Base-by-base conservation (phyloP, 2,113 vertebrate species). In the Scytalopus superciliaris region DNA sequence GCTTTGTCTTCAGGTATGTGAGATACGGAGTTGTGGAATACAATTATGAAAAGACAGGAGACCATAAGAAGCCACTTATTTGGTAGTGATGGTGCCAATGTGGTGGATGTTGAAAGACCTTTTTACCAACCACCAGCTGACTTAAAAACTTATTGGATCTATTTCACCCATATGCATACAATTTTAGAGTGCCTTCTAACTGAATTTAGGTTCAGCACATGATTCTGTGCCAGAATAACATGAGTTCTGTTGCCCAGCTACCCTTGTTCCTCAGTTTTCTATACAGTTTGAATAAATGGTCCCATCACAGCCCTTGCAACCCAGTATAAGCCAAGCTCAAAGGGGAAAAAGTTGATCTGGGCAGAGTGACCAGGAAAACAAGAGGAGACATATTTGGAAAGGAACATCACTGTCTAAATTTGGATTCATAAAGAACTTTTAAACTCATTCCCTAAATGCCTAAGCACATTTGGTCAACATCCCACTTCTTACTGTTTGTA, bases 91-190 rank as follows among this genome's bases (percentile, higher is more conserved):
- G 31, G 8, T 52, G 27, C 28, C 55, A 30, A 23, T 0, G 6
- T 13, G 14, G 25, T 45, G 19, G 30, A 8, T 17, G 9, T 19
- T 12, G 14, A 19, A 72, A 72, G 53, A 25, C 4, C 16, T 64
- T 70, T 70, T 40, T 18, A 52, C 8, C 31, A 62, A 24, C 6
- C 45, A 19, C 2, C 21, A 44, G 22, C 0, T 55, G 50, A 81
- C 62, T 76, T 47, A 7, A 39, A 47, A 52, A 66, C 13, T 28
- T 40, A 24, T 6, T 1, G 4, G 21, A 17, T 4, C 18, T 37
- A 4, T 33, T 17, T 57, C 30, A 33, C 27, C 24, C 35, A 17
- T 1, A 30, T 0, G 24, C 30, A 19, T 0, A 33, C 0, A 21
- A 66, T 28, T 37, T 52, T 19, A 1, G 4, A 78, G 15, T 10